Percentiles rank a stretch among this genome's conserved stretches.
Conservation (phyloP, 2,113 vertebrate genomes). For the Sander lucioperca region DNA sequence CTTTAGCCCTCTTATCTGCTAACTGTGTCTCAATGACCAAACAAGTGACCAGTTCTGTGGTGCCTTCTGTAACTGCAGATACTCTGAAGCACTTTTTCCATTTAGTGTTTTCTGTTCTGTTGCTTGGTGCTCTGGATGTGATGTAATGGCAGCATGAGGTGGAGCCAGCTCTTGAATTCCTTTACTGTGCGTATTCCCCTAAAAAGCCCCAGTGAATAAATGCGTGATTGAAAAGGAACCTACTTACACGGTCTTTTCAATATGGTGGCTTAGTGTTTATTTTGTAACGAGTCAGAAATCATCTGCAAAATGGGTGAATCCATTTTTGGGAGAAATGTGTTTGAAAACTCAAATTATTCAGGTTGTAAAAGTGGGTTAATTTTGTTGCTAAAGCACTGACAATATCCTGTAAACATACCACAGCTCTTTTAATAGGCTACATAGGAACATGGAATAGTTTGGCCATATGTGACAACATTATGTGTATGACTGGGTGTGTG, state of each 20-base stretch:
- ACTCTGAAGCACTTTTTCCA: constrained; percentile 69
- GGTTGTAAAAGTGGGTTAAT: not conserved
- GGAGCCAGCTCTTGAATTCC: constrained; percentile 67
- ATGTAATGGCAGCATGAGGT: constrained; percentile 62
- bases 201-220: constrained; percentile 48
- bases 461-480: not conserved
- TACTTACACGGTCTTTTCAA: not conserved
- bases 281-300: not conserved
- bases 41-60: not conserved
- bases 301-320: not conserved
- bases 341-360: not conserved
- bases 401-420: not conserved
- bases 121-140: constrained; percentile 59
- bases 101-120: constrained; percentile 61
- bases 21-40: not conserved
- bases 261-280: not conserved
- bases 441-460: not conserved
- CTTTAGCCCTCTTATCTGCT: not conserved
- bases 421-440: not conserved
- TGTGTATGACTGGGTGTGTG: not conserved
- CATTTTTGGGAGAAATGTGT: not conserved
- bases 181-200: constrained; percentile 51
- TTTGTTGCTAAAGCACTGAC: not conserved
- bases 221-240: not conserved
- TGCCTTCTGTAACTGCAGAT: constrained; percentile 5